Evolutionary conservation across 2,113 vertebrate species (phyloP).

Genomic region (Marmota flaviventris): DNA sequence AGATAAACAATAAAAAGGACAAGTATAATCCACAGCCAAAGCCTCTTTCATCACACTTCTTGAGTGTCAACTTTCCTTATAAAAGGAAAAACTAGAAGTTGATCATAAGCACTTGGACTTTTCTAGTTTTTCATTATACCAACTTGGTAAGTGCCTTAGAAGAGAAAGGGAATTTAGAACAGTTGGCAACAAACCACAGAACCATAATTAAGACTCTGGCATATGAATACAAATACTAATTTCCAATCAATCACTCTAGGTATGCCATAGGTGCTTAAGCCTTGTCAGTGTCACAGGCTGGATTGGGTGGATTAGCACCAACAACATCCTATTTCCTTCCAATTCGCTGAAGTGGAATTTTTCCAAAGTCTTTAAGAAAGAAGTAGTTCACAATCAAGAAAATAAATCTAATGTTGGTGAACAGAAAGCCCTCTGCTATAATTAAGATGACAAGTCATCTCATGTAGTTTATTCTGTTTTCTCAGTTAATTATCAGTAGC

Average conservation of each 20-base stretch:
- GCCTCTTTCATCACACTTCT: background rate
- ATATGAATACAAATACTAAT: background rate
- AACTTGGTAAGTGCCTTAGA: background rate
- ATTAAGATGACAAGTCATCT: background rate
- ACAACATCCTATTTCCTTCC: background rate
- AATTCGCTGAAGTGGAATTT: background rate
- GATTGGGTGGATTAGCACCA: background rate
- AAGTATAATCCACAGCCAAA: background rate
- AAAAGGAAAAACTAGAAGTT: background rate
- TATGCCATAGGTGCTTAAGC: rapidly evolving
- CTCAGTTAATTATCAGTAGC: background rate
- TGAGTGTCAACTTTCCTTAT: background rate
- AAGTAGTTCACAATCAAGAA: background rate
- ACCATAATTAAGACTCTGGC: background rate
- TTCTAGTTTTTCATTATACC: background rate
- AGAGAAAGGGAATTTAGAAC: background rate
- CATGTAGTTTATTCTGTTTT: background rate
- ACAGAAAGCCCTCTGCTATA: background rate
- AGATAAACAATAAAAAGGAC: background rate
- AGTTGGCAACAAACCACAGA: background rate
- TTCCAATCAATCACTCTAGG: rapidly evolving
- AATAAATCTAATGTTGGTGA: background rate
- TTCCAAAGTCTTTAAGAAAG: background rate
- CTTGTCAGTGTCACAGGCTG: background rate
- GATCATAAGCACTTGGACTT: background rate